Conservation (phyloP, 2,113 vertebrate genomes). For the Craseonycteris thonglongyai region DNA sequence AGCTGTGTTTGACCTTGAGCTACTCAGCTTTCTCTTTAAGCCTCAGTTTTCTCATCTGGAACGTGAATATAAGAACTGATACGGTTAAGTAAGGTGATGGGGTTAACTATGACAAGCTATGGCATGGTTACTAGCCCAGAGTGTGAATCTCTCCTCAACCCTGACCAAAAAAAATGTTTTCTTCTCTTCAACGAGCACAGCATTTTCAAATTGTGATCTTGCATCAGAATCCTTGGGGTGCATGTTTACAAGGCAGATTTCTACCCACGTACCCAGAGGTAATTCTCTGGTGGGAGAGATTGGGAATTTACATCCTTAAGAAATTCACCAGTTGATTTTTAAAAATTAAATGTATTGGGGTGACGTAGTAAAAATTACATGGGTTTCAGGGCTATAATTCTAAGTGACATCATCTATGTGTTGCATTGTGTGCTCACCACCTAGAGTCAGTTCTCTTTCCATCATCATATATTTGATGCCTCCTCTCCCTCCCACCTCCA, state of each 20-base stretch:
- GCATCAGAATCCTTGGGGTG: neutral
- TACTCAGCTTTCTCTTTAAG: neutral
- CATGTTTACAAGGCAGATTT: neutral
- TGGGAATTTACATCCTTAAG: neutral
- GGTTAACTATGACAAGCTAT: neutral
- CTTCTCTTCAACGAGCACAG: neutral
- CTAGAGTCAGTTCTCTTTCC: too few relatives aligned
- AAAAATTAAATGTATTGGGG: too few relatives aligned
- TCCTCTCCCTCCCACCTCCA: too few relatives aligned
- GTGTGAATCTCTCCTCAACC: neutral
- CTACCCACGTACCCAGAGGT: neutral
- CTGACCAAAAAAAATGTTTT: neutral
- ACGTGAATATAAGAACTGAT: neutral
- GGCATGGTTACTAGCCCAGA: neutral
- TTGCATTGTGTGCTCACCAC: too few relatives aligned
- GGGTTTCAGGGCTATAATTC: too few relatives aligned
- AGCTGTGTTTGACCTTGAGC: neutral
- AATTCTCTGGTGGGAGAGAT: neutral
- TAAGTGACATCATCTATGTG: too few relatives aligned
- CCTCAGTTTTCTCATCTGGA: neutral
- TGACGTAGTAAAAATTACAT: too few relatives aligned
- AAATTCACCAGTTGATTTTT: neutral
- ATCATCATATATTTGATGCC: too few relatives aligned
- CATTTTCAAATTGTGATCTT: neutral
- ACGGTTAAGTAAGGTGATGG: neutral